Evolutionary conservation across 2,113 vertebrate species (phyloP).

Genomic region (Mesembrinibis cayennensis): DNA sequence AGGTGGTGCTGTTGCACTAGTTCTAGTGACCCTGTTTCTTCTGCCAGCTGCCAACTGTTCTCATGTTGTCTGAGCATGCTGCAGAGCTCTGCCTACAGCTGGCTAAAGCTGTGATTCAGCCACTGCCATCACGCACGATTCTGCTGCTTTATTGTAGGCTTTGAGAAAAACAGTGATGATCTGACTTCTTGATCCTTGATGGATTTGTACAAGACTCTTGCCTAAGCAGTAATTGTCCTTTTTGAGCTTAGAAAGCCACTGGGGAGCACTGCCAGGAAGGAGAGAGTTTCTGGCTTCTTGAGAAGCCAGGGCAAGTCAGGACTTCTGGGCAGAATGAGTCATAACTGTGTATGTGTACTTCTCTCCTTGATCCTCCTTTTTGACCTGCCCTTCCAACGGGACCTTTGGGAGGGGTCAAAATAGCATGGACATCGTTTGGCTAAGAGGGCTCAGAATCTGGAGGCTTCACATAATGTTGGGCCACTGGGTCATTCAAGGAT

Average conservation of each 20-base stretch:
- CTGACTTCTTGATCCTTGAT: not conserved
- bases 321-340: conserved; percentile 45
- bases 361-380: not conserved
- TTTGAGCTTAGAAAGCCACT: conserved; percentile 8
- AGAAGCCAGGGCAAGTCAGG: conserved; percentile 31
- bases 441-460: not conserved
- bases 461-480: not conserved
- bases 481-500: not conserved
- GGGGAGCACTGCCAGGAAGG: not conserved
- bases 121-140: not conserved
- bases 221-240: not conserved
- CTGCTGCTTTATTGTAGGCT: not conserved
- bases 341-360: not conserved
- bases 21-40: not conserved
- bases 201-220: not conserved
- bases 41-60: not conserved
- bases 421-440: not conserved
- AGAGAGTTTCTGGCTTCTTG: not conserved
- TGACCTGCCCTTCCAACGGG: not conserved
- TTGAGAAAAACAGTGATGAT: not conserved
- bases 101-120: not conserved
- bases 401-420: not conserved
- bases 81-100: conserved; percentile 2
- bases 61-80: not conserved
- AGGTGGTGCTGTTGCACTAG: conserved; percentile 64